These are phyloP conservation scores for Ochlodes sylvanus DNA, from an alignment of 2,888 invertebrate genomes.

Conservation along the genomic window DNA sequence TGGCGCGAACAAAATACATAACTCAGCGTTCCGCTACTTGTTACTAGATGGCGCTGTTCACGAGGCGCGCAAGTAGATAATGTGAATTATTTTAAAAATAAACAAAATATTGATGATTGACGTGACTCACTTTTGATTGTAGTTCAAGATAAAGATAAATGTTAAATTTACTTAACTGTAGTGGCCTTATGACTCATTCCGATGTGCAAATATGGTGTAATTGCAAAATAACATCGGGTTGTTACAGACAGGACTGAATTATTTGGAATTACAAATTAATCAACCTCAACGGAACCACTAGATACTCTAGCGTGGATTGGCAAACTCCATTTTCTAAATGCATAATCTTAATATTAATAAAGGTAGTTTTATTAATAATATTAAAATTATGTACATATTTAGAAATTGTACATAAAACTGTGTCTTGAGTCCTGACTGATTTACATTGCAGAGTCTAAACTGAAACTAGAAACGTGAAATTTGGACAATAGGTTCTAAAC, in stretches of 20 bases:
- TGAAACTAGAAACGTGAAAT: too few relatives aligned
- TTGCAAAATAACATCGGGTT: too few relatives aligned
- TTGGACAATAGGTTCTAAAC: too few relatives aligned
- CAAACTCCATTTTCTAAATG: neutral
- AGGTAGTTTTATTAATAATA: too few relatives aligned
- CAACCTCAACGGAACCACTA: too few relatives aligned
- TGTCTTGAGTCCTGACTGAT: too few relatives aligned
- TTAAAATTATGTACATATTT: too few relatives aligned
- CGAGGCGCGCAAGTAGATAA: neutral
- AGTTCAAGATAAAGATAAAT: neutral
- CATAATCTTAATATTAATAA: too few relatives aligned
- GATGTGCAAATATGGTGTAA: neutral
- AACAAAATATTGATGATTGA: neutral
- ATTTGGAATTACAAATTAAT: too few relatives aligned
- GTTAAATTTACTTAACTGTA: neutral
- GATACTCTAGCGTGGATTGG: neutral
- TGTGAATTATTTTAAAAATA: neutral
- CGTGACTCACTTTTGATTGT: neutral
- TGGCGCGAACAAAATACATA: conserved; percentile 58
- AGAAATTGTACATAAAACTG: too few relatives aligned
- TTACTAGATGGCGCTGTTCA: conserved; percentile 57
- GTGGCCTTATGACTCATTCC: neutral
- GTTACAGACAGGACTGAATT: too few relatives aligned
- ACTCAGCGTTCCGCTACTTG: conserved; percentile 27
- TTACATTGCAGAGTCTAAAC: too few relatives aligned